Evolutionary conservation across 2,888 invertebrate genomes (phyloP).

Genomic region (Agrotis segetum): DNA sequence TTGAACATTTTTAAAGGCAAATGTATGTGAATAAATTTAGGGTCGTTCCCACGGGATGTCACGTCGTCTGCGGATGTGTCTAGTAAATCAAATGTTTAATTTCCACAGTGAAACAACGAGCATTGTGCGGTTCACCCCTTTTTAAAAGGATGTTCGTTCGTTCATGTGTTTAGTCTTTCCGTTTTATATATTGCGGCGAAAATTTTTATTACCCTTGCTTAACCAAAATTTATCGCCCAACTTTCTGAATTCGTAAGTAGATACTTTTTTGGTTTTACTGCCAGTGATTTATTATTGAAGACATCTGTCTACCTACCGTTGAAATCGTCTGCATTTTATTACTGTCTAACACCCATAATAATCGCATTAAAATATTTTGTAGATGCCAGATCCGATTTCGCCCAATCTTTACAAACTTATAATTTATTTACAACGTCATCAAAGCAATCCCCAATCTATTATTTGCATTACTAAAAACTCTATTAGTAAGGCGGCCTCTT

Average conservation of each 20-base stretch:
- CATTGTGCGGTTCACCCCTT: constrained; percentile 76
- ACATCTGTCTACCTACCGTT: neutral
- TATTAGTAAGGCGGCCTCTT: constrained; percentile 48
- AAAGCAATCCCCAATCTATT: constrained; percentile 30
- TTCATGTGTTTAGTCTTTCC: constrained; percentile 63
- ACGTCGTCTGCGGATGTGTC: constrained; percentile 79
- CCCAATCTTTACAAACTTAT: neutral
- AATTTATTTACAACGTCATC: constrained; percentile 17
- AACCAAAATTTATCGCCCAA: constrained; percentile 51
- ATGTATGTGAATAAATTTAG: constrained; percentile 70
- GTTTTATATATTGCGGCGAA: constrained; percentile 59
- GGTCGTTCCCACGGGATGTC: constrained; percentile 80
- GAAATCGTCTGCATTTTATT: neutral
- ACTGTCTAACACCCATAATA: neutral
- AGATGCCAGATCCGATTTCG: neutral
- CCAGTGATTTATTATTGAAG: constrained; percentile 37
- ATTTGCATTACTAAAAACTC: constrained; percentile 47
- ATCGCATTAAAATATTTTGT: neutral
- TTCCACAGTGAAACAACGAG: constrained; percentile 82
- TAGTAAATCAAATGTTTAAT: constrained; percentile 87
- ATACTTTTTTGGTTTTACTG: constrained; percentile 26
- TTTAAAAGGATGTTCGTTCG: constrained; percentile 69
- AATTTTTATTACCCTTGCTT: constrained; percentile 57
- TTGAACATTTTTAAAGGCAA: constrained; percentile 76
- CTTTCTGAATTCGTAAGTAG: constrained; percentile 49